Base-by-base conservation (phyloP, 2,797 vertebrate species). In the Hozukius guyotensis region DNA sequence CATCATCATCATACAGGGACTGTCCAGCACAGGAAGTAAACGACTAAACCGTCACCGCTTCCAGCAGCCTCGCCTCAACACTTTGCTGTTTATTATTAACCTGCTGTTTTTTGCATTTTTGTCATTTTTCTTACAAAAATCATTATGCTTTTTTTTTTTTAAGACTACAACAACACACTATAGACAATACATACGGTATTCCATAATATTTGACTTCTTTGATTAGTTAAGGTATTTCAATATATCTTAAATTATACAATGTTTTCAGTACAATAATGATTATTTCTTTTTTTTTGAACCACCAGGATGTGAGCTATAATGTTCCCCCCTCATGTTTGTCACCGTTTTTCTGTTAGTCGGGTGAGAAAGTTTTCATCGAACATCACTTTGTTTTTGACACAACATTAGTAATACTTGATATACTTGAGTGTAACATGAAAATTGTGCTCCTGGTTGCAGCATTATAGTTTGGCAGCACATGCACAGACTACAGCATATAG, bases 241-340 rank as follows among this genome's bases (percentile, higher is more conserved):
- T 95, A 95, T 95, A 94, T 95, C 93, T 96, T 96, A 97, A 96
- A 96, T 96, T 96, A 97, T 96, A 97, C 95, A 96, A 88, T 83
- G 93, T 94, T 94, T 91, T 94, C 87, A 94, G 92, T 95, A 96
- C 95, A 97, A 94, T 93, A 93, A 96, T 79, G 87, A 91, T 94
- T 94, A 11, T 67, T 90, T 91, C 88, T 89, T 70, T 31, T 93
- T 93, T 93, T 93, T 92, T 92, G 77, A 90, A 92, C 91, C 81
- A 95, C 90, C 88, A 93, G 92, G 87, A 89, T 72, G 49, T 82
- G 70, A 87, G 77, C 84, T 80, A 46, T 46, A 70, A 78, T 77
- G 78, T 82, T 65, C 82, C 77, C 69, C 56, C 71, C 76, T 84
- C 34, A 2, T 61, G 71, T 75, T 65, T 77, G 66, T 49, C 72